These are phyloP conservation scores for Anhinga rufa DNA, from an alignment of 2,113 vertebrate genomes.

Conservation along the genomic window DNA sequence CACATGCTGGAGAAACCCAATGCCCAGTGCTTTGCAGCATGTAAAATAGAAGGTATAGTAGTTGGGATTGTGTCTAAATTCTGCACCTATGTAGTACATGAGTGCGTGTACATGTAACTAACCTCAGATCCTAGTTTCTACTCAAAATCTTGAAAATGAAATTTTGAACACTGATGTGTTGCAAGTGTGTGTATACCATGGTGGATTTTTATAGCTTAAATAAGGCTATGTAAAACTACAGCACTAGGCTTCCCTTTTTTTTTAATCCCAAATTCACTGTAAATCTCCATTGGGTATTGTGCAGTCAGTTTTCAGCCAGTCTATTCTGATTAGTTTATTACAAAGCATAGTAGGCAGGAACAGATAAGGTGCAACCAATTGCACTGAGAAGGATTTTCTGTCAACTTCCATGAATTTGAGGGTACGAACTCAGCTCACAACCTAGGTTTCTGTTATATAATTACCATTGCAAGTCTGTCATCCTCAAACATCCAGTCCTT, in stretches of 20 bases:
- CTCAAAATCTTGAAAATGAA: not conserved
- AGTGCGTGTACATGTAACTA: not conserved
- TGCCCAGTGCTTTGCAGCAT: not conserved
- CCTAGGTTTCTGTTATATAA: constrained; percentile 51
- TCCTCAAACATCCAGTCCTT: constrained; percentile 34
- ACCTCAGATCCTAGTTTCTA: not conserved
- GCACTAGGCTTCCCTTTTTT: not conserved
- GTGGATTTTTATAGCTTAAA: not conserved
- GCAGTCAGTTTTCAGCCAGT: not conserved
- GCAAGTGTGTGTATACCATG: fast-evolving
- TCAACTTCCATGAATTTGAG: constrained; percentile 13
- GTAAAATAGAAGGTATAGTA: not conserved
- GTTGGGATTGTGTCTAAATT: not conserved
- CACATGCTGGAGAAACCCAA: not conserved
- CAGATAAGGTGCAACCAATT: constrained; percentile 26
- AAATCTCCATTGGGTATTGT: not conserved
- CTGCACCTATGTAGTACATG: not conserved
- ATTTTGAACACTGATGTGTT: not conserved
- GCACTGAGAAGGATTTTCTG: constrained; percentile 42
- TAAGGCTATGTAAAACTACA: not conserved
- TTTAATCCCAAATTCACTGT: not conserved
- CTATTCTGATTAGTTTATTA: constrained; percentile 9
- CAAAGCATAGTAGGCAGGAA: not conserved
- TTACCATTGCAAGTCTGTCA: constrained; percentile 17
- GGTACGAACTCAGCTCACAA: not conserved